These are phyloP conservation scores for Galeopsomyia nigrocyanea DNA, from an alignment of 2,888 invertebrate species.

Conservation along the genomic window DNA sequence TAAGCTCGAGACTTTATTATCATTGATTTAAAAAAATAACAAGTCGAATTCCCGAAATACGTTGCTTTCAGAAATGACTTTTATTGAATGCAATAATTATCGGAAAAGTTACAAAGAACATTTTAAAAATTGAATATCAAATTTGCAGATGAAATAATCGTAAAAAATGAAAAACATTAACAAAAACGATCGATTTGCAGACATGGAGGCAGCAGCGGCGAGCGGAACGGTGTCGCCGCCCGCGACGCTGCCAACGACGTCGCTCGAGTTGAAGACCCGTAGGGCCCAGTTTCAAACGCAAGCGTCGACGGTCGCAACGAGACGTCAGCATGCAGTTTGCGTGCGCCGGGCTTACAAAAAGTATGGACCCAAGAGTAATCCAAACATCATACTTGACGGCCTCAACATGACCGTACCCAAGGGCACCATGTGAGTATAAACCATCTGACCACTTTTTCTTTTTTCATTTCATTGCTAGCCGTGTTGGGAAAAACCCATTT, in stretches of 20 bases:
- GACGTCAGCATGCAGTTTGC: slow-evolving; percentile 86
- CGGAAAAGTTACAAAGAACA: too few relatives aligned
- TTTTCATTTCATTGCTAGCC: neutral
- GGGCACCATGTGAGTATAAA: slow-evolving; percentile 84
- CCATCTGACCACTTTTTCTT: neutral
- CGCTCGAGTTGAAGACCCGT: slow-evolving; percentile 71
- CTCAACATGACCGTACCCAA: slow-evolving; percentile 94
- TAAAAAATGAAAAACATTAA: too few relatives aligned
- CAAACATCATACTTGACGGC: slow-evolving; percentile 86
- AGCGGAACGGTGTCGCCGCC: slow-evolving; percentile 54
- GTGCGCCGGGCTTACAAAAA: slow-evolving; percentile 87
- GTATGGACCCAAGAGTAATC: slow-evolving; percentile 85
- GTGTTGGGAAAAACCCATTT: neutral
- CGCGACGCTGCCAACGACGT: slow-evolving; percentile 54
- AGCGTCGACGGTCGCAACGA: slow-evolving; percentile 78
- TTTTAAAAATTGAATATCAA: too few relatives aligned
- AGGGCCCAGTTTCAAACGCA: slow-evolving; percentile 74
- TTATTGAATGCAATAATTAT: too few relatives aligned
- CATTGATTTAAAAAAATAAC: too few relatives aligned
- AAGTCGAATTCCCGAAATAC: too few relatives aligned
- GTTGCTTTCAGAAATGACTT: too few relatives aligned
- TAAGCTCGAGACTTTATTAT: neutral
- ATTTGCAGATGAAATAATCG: too few relatives aligned
- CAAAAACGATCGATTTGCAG: slow-evolving; percentile 17
- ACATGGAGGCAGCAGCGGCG: slow-evolving; percentile 39